Evolutionary conservation across 2,113 vertebrate genomes (phyloP).

Genomic region (Hemiscyllium ocellatum): DNA sequence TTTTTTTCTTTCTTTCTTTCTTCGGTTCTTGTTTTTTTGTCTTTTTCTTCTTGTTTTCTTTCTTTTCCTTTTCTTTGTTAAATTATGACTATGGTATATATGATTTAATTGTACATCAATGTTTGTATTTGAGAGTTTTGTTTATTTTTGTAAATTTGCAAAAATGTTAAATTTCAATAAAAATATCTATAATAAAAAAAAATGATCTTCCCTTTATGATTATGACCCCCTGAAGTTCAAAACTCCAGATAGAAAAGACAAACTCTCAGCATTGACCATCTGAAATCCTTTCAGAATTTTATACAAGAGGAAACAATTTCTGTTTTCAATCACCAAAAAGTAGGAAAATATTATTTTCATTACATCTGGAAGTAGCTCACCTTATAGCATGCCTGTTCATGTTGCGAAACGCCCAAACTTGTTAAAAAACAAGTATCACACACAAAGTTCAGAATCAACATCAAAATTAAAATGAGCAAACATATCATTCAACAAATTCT

Average conservation of each 20-base stretch:
- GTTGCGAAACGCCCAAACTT: neutral
- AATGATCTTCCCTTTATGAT: neutral
- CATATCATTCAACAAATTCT: neutral
- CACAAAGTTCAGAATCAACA: neutral
- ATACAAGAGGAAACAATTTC: neutral
- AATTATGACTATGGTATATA: too few species aligned
- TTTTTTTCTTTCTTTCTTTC: too few species aligned
- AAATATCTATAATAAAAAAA: too few species aligned
- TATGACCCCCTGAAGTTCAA: neutral
- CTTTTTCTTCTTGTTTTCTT: too few species aligned
- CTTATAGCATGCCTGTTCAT: neutral
- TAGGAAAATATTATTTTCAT: neutral
- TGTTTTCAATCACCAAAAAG: neutral
- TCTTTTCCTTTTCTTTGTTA: too few species aligned
- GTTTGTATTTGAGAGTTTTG: too few species aligned
- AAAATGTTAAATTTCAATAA: too few species aligned
- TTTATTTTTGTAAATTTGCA: too few species aligned
- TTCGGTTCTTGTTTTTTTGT: too few species aligned
- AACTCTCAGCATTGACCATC: neutral
- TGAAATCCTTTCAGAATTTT: too few species aligned
- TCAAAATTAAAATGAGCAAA: neutral
- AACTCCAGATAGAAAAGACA: neutral
- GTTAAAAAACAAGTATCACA: neutral
- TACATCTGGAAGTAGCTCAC: neutral
- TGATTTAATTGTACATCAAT: too few species aligned